Conservation (phyloP, 1,140 invertebrate genomes). For the Hyphantria cunea region DNA sequence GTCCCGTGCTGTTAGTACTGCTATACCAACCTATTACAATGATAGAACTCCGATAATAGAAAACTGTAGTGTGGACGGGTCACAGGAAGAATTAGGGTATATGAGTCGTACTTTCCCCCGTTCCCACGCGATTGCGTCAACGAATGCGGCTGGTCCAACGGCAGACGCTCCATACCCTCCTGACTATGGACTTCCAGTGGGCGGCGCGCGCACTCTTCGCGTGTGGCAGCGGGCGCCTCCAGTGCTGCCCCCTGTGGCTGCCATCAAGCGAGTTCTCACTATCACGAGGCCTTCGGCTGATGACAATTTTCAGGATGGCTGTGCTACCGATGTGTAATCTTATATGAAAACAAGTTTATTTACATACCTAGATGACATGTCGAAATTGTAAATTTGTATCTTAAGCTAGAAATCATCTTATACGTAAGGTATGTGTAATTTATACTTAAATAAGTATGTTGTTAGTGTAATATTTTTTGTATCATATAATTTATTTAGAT, state of each 20-base stretch:
- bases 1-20: conserved; percentile 79
- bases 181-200: conserved; percentile 90
- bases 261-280: conserved; percentile 89
- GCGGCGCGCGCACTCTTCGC: conserved; percentile 88
- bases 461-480: conserved; percentile 76
- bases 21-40: conserved; percentile 83
- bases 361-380: conserved; percentile 55
- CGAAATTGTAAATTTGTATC: conserved; percentile 70
- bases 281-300: conserved; percentile 92
- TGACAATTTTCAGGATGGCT: conserved; percentile 95
- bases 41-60: conserved; percentile 90
- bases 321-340: conserved; percentile 92
- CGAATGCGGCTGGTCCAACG: conserved; percentile 40
- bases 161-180: conserved; percentile 84
- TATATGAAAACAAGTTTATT: conserved; percentile 37
- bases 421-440: conserved; percentile 59
- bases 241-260: conserved; percentile 90
- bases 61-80: conserved; percentile 83
- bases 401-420: conserved; percentile 43
- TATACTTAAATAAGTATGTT: conserved; percentile 61
- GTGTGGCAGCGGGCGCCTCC: conserved; percentile 93
- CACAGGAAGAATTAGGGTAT: conserved; percentile 81
- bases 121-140: conserved; percentile 57
- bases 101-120: conserved; percentile 82
- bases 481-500: conserved; percentile 79